Evolutionary conservation across 1,140 invertebrate species (phyloP), one percentile per base, ranked within the genome.

Genomic region (Heliconius hewitsoni): DNA sequence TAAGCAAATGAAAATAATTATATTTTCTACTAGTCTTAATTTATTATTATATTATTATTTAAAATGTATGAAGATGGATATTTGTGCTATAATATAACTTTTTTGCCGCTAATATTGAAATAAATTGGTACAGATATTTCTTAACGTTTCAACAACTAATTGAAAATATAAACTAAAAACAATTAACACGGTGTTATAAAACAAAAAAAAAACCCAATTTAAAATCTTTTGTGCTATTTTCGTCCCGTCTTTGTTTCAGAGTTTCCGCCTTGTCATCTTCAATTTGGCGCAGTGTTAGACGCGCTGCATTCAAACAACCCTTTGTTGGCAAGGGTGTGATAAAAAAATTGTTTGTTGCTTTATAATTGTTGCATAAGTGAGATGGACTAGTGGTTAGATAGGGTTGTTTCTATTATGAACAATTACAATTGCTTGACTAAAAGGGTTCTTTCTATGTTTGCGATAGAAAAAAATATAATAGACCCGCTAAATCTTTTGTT

Each of bases 241-340:
- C 70, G 76, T 76, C 66, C 74, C 57, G 75, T 77, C 76, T 77
- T 77, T 77, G 76, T 77, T 72, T 72, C 76, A 77, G 42, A 30
- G 76, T 72, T 77, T 77, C 76, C 76, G 76, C 70, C 46, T 72
- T 70, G 76, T 77, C 76, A 77, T 72, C 30, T 77, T 71, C 66
- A 77, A 77, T 72, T 77, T 77, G 30, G 76, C 70, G n/a, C 30
- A 30, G 76, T 50, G 76, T 77, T 77, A 77, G 76, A 77, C 55
- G 57, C 42, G 50, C 50, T 55, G 46, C 76, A 77, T 77, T 72
- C 76, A 77, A 34, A n/a, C 60, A 76, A 76, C 76, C 75, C 76
- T 77, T 77, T 77, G 76, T 77, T 39, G 30, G 16, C 27, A 19
- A 72, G 71, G 19, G 71, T 72, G 71, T 72, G 39, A 72, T 72